Base-by-base conservation (phyloP, 53 echinoderm and acorn worm species). In the Actinopyga echinites region DNA sequence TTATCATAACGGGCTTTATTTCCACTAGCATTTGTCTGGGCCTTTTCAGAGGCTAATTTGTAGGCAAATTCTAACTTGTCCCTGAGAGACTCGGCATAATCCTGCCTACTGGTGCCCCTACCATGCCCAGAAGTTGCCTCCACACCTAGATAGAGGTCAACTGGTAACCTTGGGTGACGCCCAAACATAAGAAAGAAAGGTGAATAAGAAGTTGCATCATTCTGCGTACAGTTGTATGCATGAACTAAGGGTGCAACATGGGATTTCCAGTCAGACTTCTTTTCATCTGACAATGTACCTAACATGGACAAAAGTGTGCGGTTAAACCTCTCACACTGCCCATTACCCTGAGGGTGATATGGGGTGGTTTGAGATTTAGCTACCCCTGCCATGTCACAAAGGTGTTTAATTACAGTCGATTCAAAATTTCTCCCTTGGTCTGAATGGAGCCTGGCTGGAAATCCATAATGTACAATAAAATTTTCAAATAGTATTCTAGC, bases 131-230 rank as follows among this genome's bases (percentile, higher is more conserved):
- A 30, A 0, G 34, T 36, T 29, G 59, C 9, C 9, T 57, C 79
- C 57, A n/a, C n/a, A n/a, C n/a, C n/a, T n/a, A n/a, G n/a, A n/a
- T n/a, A n/a, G n/a, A n/a, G n/a, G n/a, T n/a, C 85, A 40, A 89
- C 42, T 42, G 84, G 89, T 13, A 89, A 65, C 9, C 80, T 63
- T 2, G 92, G 89, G n/a, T n/a, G n/a, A n/a, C n/a, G n/a, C n/a
- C n/a, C n/a, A n/a, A n/a, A n/a, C n/a, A n/a, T n/a, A n/a, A 91
- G 56, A 57, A 56, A 88, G 45, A 86, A 87, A 5, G 93, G 89
- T 35, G 93, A 87, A 44, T 68, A 79, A 0, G 74, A 65, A 0
- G 93, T 93, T 2, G 66, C 42, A 59, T 63, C 63, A 69, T 92
- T 83, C 17, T 84, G 83, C 0, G 89, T 73, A 71, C 1, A 33